Percentiles rank a stretch among this genome's conserved stretches.
These are phyloP conservation scores for Branchellion lobata DNA, from an alignment of 2,888 invertebrate genomes.

Conservation along the genomic window DNA sequence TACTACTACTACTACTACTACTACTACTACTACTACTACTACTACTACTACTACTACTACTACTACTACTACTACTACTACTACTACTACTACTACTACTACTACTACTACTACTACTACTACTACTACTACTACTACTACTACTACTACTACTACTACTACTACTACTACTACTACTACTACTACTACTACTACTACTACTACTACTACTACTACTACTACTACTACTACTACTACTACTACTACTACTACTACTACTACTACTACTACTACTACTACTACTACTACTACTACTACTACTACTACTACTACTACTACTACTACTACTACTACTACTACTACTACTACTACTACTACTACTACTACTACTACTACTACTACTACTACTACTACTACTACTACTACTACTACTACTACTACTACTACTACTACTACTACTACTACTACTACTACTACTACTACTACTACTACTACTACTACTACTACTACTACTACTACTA, in stretches of 20 bases:
- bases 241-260: conserved; percentile 9
- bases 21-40: conserved; percentile 9
- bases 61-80: conserved; percentile 9
- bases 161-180: conserved; percentile 9
- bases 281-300: conserved; percentile 9
- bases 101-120: conserved; percentile 9
- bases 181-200: conserved; percentile 9
- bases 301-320: conserved; percentile 9
- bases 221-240: conserved; percentile 9
- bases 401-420: conserved; percentile 9
- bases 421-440: conserved; percentile 9
- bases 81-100: conserved; percentile 9
- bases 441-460: conserved; percentile 9
- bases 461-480: conserved; percentile 9
- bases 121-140: conserved; percentile 9
- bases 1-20: conserved; percentile 9
- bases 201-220: conserved; percentile 9
- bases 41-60: conserved; percentile 9
- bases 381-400: conserved; percentile 9
- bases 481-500: conserved; percentile 9
- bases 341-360: conserved; percentile 9
- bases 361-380: conserved; percentile 9
- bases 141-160: conserved; percentile 9
- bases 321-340: conserved; percentile 9
- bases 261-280: conserved; percentile 9